Base-by-base conservation (phyloP, 2,113 vertebrate genomes). In the Eubucco bourcierii region DNA sequence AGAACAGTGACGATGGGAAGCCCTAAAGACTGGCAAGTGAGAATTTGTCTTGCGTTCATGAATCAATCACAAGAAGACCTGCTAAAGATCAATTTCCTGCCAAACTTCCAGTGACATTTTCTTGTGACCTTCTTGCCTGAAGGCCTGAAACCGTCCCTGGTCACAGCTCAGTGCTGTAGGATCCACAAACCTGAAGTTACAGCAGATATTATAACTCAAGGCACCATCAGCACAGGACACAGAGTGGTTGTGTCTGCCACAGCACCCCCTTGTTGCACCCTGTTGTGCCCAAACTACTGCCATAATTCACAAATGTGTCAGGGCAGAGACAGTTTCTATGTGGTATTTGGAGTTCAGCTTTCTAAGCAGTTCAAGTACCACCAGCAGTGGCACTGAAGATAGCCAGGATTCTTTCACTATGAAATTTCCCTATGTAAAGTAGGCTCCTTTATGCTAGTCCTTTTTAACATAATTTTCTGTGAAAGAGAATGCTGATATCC, bases 201-300 rank as follows among this genome's bases (percentile, higher is more conserved):
- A 72, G 74, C 29, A 67, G 44, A 31, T 34, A 15, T 14, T 9
- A 11, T 37, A 72, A 53, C 8, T 33, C 37, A 34, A 55, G 44
- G 33, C 25, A 21, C 10, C 37, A 55, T 10, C 0, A 1, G 27
- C 15, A 65, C 31, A 47, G 12, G 27, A 68, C 50, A 37, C 19
- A 60, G 33, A 2, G 21, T 47, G 21, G 15, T 4, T 27, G n/a
- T 24, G 34, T 11, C 25, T 80, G 37, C 23, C 29, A 33, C 2
- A 0, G 10, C 37, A 66, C 2, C 6, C 29, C 5, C 20, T 72
- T 55, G 2, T 21, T 72, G 27, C 16, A 47, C 8, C 16, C 16
- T 0, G 0, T 8, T 60, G 1, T 46, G 17, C 27, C 60, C 23
- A 55, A 37, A 73, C 23, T n/a, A 18, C 34, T 37, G 31, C 31